A percentile compares a stretch with the other conserved stretches of the same genome.
Conservation (phyloP, 2,797 vertebrate species). For the Discoglossus pictus region DNA sequence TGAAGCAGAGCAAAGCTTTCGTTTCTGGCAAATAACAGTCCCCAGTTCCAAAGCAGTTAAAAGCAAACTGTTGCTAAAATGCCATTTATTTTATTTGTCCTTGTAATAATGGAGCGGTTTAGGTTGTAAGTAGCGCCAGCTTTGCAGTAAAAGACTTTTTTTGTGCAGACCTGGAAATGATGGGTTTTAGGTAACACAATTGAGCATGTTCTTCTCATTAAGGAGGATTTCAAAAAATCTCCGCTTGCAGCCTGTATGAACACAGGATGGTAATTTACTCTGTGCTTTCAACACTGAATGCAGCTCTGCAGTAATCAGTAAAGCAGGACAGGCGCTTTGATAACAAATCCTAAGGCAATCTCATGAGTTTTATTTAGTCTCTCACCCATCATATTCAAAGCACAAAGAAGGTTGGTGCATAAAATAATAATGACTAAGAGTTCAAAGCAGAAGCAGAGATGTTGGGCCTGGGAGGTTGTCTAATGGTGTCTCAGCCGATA, state of each 20-base stretch:
- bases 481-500: background rate
- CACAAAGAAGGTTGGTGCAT: slow-evolving; percentile 28
- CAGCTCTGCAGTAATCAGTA: slow-evolving; percentile 38
- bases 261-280: slow-evolving; percentile 38
- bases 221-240: slow-evolving; percentile 32
- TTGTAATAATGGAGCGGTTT: slow-evolving; percentile 16
- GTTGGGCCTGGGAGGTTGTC: background rate
- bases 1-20: too few species aligned
- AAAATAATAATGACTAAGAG: slow-evolving; percentile 36
- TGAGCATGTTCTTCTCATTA: slow-evolving; percentile 46
- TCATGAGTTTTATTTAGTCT: slow-evolving; percentile 24
- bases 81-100: slow-evolving; percentile 15
- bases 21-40: too few species aligned
- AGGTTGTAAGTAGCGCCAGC: slow-evolving; percentile 26
- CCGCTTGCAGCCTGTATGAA: slow-evolving; percentile 26
- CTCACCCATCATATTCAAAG: slow-evolving; percentile 14
- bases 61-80: background rate
- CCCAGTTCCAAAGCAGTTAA: too few species aligned
- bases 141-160: slow-evolving; percentile 17
- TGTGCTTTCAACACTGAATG: slow-evolving; percentile 33
- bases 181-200: slow-evolving; percentile 32
- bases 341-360: slow-evolving; percentile 30
- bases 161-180: slow-evolving; percentile 32
- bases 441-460: slow-evolving; percentile 19
- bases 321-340: slow-evolving; percentile 41